These are phyloP conservation scores for Morpho helenor DNA, from an alignment of 2,888 invertebrate genomes.

Conservation along the genomic window DNA sequence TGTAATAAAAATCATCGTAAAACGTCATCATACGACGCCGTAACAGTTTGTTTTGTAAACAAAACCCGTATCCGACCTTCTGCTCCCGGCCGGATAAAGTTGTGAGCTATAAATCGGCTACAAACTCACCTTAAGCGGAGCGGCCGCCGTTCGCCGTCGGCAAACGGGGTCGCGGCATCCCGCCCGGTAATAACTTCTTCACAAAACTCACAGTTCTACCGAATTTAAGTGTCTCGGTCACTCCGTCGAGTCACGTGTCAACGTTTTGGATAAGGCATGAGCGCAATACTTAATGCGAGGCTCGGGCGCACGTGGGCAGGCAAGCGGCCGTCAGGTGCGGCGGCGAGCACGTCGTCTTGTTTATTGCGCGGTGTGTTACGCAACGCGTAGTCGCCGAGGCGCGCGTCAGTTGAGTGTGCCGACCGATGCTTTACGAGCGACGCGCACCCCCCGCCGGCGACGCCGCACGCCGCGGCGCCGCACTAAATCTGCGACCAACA, in stretches of 20 bases:
- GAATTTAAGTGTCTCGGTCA: constrained; percentile 56
- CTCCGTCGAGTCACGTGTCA: constrained; percentile 73
- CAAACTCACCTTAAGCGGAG: constrained; percentile 75
- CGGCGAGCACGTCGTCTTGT: constrained; percentile 67
- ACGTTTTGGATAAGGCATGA: constrained; percentile 72
- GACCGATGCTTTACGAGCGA: constrained; percentile 77
- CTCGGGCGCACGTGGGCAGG: constrained; percentile 63
- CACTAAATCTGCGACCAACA: constrained; percentile 76
- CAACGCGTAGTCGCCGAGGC: constrained; percentile 77
- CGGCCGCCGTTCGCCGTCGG: constrained; percentile 71
- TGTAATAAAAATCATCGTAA: constrained; percentile 14
- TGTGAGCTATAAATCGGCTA: constrained; percentile 72
- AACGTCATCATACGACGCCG: constrained; percentile 23
- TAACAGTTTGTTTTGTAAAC: constrained; percentile 64
- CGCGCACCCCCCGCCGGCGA: constrained; percentile 64
- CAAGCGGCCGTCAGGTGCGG: constrained; percentile 49
- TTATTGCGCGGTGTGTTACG: constrained; percentile 74
- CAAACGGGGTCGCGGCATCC: constrained; percentile 67
- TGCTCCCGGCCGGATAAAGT: constrained; percentile 49
- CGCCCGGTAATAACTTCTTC: constrained; percentile 65
- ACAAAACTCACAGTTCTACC: constrained; percentile 70
- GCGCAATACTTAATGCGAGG: constrained; percentile 68
- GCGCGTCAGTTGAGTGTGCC: constrained; percentile 78
- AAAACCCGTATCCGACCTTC: constrained; percentile 52
- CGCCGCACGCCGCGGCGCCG: constrained; percentile 77